Percentiles rank a stretch among this genome's conserved stretches.
These are phyloP conservation scores for Spilogale gracilis DNA, from an alignment of 2,113 vertebrate genomes.

Conservation along the genomic window DNA sequence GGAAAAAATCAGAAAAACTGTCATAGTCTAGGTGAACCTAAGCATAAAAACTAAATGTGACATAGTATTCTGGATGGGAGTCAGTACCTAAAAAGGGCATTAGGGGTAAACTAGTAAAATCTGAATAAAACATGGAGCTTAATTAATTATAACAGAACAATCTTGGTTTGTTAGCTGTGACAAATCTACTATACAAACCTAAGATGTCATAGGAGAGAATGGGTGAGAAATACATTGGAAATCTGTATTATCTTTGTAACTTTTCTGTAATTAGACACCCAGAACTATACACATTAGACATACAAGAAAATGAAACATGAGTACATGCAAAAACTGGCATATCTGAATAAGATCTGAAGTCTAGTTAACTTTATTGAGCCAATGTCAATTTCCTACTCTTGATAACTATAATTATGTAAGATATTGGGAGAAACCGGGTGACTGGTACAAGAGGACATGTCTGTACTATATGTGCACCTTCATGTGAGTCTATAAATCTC, in stretches of 20 bases:
- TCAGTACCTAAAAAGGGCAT: background rate
- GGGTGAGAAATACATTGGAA: background rate
- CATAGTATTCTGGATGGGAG: background rate
- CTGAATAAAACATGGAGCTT: background rate
- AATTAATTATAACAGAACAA: background rate
- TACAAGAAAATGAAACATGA: constrained; percentile 39
- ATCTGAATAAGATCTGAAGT: background rate
- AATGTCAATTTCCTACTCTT: background rate
- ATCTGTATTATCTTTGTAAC: background rate
- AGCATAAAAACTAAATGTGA: background rate
- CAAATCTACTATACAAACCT: background rate
- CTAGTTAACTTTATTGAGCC: background rate
- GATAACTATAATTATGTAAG: background rate
- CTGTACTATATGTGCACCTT: background rate
- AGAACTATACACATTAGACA: background rate
- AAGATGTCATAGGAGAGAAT: background rate
- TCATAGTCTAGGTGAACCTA: background rate
- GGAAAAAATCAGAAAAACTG: constrained; percentile 6
- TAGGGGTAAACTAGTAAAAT: background rate
- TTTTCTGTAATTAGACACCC: background rate
- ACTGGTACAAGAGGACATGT: background rate
- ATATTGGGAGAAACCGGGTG: background rate
- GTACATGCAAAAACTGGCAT: background rate
- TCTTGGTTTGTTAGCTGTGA: background rate
- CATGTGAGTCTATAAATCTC: background rate